These are phyloP conservation scores for Coelinius sp. DNA, from an alignment of 2,888 invertebrate genomes.

Conservation along the genomic window DNA sequence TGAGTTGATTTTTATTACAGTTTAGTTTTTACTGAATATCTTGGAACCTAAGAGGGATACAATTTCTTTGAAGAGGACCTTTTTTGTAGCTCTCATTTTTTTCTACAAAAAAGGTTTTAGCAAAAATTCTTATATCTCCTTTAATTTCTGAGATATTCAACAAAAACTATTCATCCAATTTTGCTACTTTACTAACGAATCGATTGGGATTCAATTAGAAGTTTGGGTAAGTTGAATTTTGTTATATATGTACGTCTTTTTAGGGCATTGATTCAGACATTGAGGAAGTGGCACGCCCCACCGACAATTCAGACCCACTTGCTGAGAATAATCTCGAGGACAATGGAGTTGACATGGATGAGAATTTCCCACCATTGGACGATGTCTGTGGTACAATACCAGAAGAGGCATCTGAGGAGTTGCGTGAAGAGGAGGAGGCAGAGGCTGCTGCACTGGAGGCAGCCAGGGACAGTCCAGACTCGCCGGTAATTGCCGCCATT, in stretches of 20 bases:
- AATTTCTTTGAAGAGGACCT: too few species aligned
- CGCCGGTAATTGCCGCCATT: slow-evolving; percentile 25
- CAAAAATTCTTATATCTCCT: too few species aligned
- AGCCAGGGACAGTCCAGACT: slow-evolving; percentile 40
- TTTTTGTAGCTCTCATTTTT: too few species aligned
- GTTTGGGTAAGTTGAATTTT: neutral
- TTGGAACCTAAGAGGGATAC: too few species aligned
- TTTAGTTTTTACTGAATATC: too few species aligned
- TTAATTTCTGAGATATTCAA: too few species aligned
- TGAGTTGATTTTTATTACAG: too few species aligned
- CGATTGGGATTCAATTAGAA: neutral
- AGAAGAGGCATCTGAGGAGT: slow-evolving; percentile 76
- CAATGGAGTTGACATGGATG: slow-evolving; percentile 28
- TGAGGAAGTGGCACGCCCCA: slow-evolving; percentile 84
- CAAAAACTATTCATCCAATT: too few species aligned
- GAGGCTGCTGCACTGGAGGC: slow-evolving; percentile 70
- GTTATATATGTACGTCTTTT: slow-evolving; percentile 35
- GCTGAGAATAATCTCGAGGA: slow-evolving; percentile 62
- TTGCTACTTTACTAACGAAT: neutral
- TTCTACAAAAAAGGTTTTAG: too few species aligned
- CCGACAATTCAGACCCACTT: slow-evolving; percentile 73
- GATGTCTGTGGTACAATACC: slow-evolving; percentile 67
- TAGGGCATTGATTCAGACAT: slow-evolving; percentile 91
- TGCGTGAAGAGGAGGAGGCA: slow-evolving; percentile 71
- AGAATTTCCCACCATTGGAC: slow-evolving; percentile 60